phyloP scores from a whole-genome alignment of 2,797 vertebrate species.

The Tiaroga cobitis region DNA sequence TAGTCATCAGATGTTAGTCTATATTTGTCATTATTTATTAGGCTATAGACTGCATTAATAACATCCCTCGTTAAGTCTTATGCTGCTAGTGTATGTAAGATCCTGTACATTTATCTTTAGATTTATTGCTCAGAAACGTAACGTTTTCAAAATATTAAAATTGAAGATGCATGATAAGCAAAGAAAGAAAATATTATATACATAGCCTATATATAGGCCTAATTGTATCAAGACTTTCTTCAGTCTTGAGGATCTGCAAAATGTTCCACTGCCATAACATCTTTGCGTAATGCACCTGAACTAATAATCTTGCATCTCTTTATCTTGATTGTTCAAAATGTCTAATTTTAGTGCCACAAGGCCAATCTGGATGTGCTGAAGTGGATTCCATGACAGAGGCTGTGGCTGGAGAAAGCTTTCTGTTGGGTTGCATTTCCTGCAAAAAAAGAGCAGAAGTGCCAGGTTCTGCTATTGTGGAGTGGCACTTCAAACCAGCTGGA shows the following conservation, averaged over 20 bases:
- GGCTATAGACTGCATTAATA: background rate
- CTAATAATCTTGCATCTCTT: background rate
- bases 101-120: background rate
- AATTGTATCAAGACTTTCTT: no score
- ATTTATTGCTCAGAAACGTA: no score
- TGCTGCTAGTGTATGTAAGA: background rate
- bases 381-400: constrained; percentile 90
- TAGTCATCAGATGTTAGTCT: background rate
- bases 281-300: background rate
- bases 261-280: no score
- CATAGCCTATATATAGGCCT: no score
- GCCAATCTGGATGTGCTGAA: constrained; percentile 83
- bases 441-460: constrained; percentile 85
- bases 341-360: constrained; percentile 69
- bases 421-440: constrained; percentile 90
- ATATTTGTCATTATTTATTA: background rate
- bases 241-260: no score
- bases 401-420: constrained; percentile 78
- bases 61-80: background rate
- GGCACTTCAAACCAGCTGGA: constrained; percentile 81
- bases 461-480: constrained; percentile 78
- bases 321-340: background rate
- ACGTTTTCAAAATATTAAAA: no score
- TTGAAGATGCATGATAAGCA: no score
- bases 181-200: no score